Base-by-base conservation (phyloP, 2,113 vertebrate species). In the Amblyopsis rosae region DNA sequence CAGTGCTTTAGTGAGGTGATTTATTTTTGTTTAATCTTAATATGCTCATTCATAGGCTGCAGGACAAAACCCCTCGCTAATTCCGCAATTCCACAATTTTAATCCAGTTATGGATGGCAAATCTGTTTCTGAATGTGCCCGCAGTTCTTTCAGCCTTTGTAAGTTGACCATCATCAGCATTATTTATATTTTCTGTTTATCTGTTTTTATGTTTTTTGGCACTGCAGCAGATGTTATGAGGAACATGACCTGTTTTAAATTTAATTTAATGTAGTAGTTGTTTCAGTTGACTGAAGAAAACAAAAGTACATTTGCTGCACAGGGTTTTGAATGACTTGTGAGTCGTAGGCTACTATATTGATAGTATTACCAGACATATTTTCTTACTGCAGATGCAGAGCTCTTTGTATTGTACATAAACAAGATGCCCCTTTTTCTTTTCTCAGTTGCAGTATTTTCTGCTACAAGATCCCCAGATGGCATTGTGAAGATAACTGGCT, bases 121-220 rank as follows among this genome's bases (percentile, higher is more conserved):
- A 69, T 76, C 35, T 72, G 51, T 73, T 69, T 63, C 53, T 84
- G 83, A 87, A 86, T 87, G 85, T 89, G 62, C 51, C 69, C 76
- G 54, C 46, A 76, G 73, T 75, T 13, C 73, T 73, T 74, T 77
- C 65, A 73, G 77, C 71, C 70, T 71, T 58, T 72, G 74, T 81
- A 61, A 47, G 67, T 60, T 68, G 72, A 61, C 46, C 35, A 47
- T n/a, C 12, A 12, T 59, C 12, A 15, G 19, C 9, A 55, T 19
- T 17, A n/a, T 56, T 19, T 10, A 26, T 13, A 3, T 15, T 35
- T 45, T 26, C 26, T 26, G 26, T n/a, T n/a, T n/a, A n/a, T n/a
- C n/a, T n/a, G n/a, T n/a, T n/a, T n/a, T n/a, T n/a, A 26, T 26
- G 26, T 26, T 26, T 73, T 72, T 59, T 64, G 79, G 57, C 58